phyloP scores from a whole-genome alignment of 2,113 vertebrate species.

The Eira barbara region DNA sequence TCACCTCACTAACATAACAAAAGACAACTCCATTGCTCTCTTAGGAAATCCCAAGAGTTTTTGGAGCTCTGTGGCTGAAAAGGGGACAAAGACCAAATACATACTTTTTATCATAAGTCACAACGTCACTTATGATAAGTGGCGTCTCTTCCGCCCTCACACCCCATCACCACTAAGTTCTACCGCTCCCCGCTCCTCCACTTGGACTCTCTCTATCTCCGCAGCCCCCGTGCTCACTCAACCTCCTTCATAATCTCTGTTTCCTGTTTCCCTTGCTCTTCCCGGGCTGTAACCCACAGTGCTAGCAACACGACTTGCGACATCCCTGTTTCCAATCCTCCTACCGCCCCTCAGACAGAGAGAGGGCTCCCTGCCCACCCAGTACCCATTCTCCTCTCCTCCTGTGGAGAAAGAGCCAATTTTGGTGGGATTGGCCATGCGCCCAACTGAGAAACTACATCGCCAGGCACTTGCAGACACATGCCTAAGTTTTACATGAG shows the following conservation, averaged over 20 bases:
- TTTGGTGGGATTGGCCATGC: not conserved
- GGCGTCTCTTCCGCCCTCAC: not conserved
- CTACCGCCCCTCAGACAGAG: rapidly evolving
- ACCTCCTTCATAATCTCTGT: not conserved
- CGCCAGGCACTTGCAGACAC: not conserved
- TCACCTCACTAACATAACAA: not conserved
- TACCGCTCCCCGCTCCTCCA: not conserved
- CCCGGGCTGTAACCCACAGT: no score
- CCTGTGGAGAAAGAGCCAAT: not conserved
- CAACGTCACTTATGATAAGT: no score
- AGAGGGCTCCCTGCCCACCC: not conserved
- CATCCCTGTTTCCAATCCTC: not conserved
- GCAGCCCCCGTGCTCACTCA: not conserved
- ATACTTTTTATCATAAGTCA: not conserved
- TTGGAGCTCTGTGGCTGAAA: not conserved
- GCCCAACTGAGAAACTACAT: not conserved
- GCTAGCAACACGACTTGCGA: not conserved
- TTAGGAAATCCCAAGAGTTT: not conserved
- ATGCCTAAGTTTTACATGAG: not conserved
- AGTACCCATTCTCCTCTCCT: not conserved
- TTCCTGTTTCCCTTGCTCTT: not conserved
- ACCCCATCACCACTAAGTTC: not conserved
- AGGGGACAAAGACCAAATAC: not conserved
- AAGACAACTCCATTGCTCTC: not conserved
- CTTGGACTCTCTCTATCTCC: not conserved